Base-by-base conservation (phyloP, 2,797 vertebrate species). In the Lepilemur septentrionalis region DNA sequence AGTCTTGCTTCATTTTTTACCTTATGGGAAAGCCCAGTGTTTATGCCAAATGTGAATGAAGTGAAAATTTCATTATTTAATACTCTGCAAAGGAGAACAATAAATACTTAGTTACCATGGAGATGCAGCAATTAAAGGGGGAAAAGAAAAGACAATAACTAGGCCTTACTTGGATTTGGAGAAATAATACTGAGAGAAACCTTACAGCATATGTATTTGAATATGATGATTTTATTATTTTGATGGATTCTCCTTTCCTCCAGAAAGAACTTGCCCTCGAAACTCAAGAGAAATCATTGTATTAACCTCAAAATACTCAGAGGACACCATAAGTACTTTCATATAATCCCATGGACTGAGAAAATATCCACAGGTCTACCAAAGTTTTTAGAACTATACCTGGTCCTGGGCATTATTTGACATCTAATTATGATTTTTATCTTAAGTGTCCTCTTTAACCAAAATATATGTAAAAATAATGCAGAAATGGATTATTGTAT, bases 301-400 rank as follows among this genome's bases (percentile, higher is more conserved):
- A 57, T 91, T 89, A 87, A 94, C 48, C 57, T 95, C 25, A 84
- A 84, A 95, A 96, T 82, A 91, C n/a, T 96, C 46, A 84, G 28
- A 83, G 11, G 13, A 80, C 4, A 93, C 5, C 25, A 82, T 48
- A 95, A 93, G 22, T 80, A 75, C 69, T 92, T 93, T 93, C 75
- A 67, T 67, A 80, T 73, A 89, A 93, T 82, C 1, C 2, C 32
- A 63, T 18, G 4, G 57, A 65, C 38, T 82, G n/a, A 93, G 55
- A 89, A 96, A 91, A 81, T 70, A 76, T 79, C 13, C 87, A 22
- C 1, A 76, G 7, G 28, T 38, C 43, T 80, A 20, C 6, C 67
- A 18, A 83, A 38, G 35, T 72, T 48, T 93, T 75, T 69, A 70
- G 57, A 82, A 76, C 28, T 78, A 15, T 1, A 92, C 8, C 23